phyloP scores from a whole-genome alignment of 2,888 invertebrate genomes.

The Scaptomyza caliginosa region DNA sequence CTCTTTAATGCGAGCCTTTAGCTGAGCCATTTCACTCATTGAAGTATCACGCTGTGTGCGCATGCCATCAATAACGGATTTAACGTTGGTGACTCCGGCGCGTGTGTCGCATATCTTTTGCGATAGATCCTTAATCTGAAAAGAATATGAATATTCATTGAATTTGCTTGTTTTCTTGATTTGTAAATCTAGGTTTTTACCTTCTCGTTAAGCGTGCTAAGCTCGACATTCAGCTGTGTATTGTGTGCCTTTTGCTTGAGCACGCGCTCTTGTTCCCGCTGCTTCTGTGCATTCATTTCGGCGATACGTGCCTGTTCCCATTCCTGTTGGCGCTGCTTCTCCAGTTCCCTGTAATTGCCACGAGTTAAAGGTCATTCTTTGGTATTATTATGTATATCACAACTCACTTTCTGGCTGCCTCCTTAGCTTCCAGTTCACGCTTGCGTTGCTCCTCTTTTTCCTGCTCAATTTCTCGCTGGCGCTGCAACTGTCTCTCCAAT shows the following conservation, averaged over 20 bases:
- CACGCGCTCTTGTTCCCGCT: conserved; percentile 93
- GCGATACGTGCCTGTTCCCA: conserved; percentile 96
- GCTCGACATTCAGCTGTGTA: conserved; percentile 92
- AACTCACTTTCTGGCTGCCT: conserved; percentile 88
- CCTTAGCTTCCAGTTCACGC: conserved; percentile 91
- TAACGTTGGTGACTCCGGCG: conserved; percentile 94
- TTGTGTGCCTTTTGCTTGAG: conserved; percentile 93
- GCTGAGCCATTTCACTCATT: conserved; percentile 92
- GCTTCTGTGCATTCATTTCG: conserved; percentile 93
- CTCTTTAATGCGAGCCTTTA: conserved; percentile 92
- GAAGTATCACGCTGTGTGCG: conserved; percentile 94
- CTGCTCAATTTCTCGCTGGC: conserved; percentile 90
- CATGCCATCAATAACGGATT: conserved; percentile 98
- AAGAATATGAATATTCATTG: neutral
- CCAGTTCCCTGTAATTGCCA: conserved; percentile 90
- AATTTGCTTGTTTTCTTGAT: no score
- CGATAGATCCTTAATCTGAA: conserved; percentile 90
- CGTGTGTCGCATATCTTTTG: conserved; percentile 92
- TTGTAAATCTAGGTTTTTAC: conserved; percentile 38
- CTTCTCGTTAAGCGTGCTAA: conserved; percentile 86
- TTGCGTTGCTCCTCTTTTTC: conserved; percentile 91
- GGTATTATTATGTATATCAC: neutral
- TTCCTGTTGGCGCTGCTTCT: conserved; percentile 96
- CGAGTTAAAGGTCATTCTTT: no score
- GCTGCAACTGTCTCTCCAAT: conserved; percentile 91